phyloP scores from a whole-genome alignment of 2,113 vertebrate species.

The Scomber colias region DNA sequence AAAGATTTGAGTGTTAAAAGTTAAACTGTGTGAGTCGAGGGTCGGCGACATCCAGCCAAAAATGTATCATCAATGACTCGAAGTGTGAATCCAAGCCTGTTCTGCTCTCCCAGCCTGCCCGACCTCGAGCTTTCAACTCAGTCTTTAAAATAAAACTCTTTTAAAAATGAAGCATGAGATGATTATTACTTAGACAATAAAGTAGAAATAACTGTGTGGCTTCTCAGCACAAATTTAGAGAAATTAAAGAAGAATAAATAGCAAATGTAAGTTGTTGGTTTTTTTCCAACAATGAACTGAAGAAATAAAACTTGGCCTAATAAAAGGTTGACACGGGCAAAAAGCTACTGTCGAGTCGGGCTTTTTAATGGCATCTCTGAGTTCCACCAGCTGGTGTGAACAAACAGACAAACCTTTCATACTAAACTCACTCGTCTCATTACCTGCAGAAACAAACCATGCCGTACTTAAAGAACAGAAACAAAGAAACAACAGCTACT shows the following conservation, averaged over 20 bases:
- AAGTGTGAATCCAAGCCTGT: conserved; percentile 17
- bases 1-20: conserved; percentile 6
- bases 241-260: not conserved
- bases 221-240: conserved; percentile 12
- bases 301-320: conserved; percentile 13
- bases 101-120: conserved; percentile 5
- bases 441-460: conserved; percentile 23
- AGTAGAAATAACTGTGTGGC: no score
- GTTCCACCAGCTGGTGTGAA: no score
- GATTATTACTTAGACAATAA: not conserved
- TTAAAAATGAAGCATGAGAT: not conserved
- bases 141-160: not conserved
- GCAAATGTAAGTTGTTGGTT: not conserved
- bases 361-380: conserved; percentile 11
- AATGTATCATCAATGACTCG: not conserved
- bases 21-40: conserved; percentile 7
- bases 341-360: conserved; percentile 10
- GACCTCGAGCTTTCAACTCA: conserved; percentile 17
- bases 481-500: conserved; percentile 31
- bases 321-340: not conserved
- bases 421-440: conserved; percentile 5
- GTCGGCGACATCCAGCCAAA: conserved; percentile 19
- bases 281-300: not conserved
- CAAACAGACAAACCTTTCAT: conserved; percentile 40
- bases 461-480: not conserved